These are phyloP conservation scores for Clytia hemisphaerica DNA, from an alignment of 30 jellyfish, hydroid and myxozoan genomes.

Conservation along the genomic window DNA sequence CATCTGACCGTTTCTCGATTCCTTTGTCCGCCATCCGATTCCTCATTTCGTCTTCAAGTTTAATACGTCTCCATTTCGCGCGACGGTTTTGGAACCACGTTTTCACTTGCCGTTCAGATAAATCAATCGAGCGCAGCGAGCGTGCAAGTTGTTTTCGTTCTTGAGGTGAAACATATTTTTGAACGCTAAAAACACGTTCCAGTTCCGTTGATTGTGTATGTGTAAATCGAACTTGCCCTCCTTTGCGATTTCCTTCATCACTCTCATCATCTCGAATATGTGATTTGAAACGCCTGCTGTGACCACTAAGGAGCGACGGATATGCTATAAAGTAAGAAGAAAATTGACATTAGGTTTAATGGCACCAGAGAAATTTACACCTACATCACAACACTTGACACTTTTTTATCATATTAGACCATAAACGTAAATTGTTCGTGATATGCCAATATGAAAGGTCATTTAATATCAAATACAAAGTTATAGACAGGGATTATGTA, in stretches of 20 bases:
- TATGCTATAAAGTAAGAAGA: too few relatives aligned
- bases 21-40: conserved; percentile 50
- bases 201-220: conserved; percentile 85
- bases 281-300: too few relatives aligned
- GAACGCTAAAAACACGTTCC: conserved; percentile 69
- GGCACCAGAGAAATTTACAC: too few relatives aligned
- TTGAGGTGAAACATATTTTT: conserved; percentile 88
- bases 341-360: too few relatives aligned
- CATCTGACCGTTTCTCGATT: too few relatives aligned
- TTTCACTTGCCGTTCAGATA: conserved; percentile 88
- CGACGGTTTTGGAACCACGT: conserved; percentile 92
- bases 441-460: too few relatives aligned
- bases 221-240: conserved; percentile 94
- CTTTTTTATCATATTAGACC: too few relatives aligned
- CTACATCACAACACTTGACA: too few relatives aligned
- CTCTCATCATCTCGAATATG: conserved; percentile 53
- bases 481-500: too few relatives aligned
- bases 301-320: too few relatives aligned
- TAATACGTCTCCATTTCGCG: conserved; percentile 89
- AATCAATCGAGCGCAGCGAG: conserved; percentile 48
- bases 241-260: conserved; percentile 64
- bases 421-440: too few relatives aligned
- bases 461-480: too few relatives aligned
- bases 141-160: conserved; percentile 84
- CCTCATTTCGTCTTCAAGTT: conserved; percentile 81